Percentiles rank a stretch among this genome's conserved stretches.
phyloP scores from a whole-genome alignment of 2,797 vertebrate genomes.

The Liparis tanakae region DNA sequence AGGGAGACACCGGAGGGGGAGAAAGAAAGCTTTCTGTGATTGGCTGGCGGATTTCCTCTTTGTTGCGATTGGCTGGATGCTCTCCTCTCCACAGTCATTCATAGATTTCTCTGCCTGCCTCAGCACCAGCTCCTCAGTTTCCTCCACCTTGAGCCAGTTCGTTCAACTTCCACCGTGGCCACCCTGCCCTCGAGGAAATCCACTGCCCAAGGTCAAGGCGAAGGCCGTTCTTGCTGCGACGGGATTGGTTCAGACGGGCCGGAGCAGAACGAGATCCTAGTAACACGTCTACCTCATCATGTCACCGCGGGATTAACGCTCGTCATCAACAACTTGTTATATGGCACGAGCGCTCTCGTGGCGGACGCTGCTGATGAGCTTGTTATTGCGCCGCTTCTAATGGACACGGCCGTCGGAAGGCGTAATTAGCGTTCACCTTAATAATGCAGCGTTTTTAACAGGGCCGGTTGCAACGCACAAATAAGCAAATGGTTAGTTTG shows the following conservation, averaged over 20 bases:
- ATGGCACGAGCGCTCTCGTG: slow-evolving; percentile 70
- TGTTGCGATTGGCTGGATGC: slow-evolving; percentile 71
- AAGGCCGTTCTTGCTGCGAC: slow-evolving; percentile 55
- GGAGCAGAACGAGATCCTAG: slow-evolving; percentile 77
- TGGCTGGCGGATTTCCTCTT: slow-evolving; percentile 64
- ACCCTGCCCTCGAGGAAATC: slow-evolving; percentile 79
- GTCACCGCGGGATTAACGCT: slow-evolving; percentile 74
- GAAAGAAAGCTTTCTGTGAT: slow-evolving; percentile 55
- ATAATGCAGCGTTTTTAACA: slow-evolving; percentile 59
- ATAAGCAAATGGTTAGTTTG: slow-evolving; percentile 71
- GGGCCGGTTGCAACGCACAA: slow-evolving; percentile 55
- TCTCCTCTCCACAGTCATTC: slow-evolving; percentile 82
- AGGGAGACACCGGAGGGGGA: slow-evolving; percentile 68
- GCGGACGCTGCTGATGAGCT: slow-evolving; percentile 61
- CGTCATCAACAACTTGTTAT: slow-evolving; percentile 75
- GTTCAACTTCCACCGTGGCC: slow-evolving; percentile 70
- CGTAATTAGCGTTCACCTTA: slow-evolving; percentile 64
- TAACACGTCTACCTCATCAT: slow-evolving; percentile 78
- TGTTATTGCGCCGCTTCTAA: slow-evolving; percentile 66
- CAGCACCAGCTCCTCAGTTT: slow-evolving; percentile 64
- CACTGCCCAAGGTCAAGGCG: slow-evolving; percentile 77
- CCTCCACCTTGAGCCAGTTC: slow-evolving; percentile 63
- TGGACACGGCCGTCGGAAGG: slow-evolving; percentile 65
- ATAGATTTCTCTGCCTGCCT: slow-evolving; percentile 83
- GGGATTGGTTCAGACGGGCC: slow-evolving; percentile 79